Evolutionary conservation across 35 echinoderm and acorn worm genomes (phyloP), one percentile per base, ranked within the genome.

Genomic region (Lytechinus pictus): DNA sequence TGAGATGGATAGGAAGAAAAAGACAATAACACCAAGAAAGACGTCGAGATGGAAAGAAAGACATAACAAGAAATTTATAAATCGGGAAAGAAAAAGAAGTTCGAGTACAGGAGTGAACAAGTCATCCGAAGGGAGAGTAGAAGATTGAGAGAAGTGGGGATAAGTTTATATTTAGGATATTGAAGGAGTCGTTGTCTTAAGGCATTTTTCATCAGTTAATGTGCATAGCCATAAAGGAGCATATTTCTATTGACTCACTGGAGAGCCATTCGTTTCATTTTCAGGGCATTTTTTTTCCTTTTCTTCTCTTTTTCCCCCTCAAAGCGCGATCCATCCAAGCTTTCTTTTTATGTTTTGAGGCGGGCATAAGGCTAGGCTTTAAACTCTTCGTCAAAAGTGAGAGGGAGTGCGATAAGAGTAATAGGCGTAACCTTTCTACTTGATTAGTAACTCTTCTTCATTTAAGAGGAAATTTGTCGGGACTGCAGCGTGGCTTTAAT

Each of bases 121-220:
- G 24, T 9, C 12, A 89, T 51, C 52, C 28, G 28, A 9, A 13
- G 52, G 52, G 88, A 90, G 24, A 90, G 27, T 44, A 44, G 27
- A 12, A 90, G 88, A 54, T 44, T 9, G 88, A 90, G 54, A 57
- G 53, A 57, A 93, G 52, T 55, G 54, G n/a, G 54, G 54, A 93
- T 53, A 93, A 57, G 92, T 54, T 54, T 33, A 93, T 93, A 54
- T 93, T 93, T 93, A 55, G 53, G 55, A 93, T 55, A 93, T 93
- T 55, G 92, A 19, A 14, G 55, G 13, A 93, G 53, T 27, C 92
- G 53, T 27, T 93, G 92, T 93, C 92, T 93, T 57, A 53, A 93
- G 92, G 92, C 92, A 57, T 57, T 93, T 93, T 93, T 93, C 92
- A 93, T 93, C 92, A 93, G 92, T 93, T 93, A 93, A 93, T 93